Percentiles rank a stretch among this genome's conserved stretches.
These are phyloP conservation scores for Chrysomela aeneicollis DNA, from an alignment of 2,888 invertebrate species.

Conservation along the genomic window DNA sequence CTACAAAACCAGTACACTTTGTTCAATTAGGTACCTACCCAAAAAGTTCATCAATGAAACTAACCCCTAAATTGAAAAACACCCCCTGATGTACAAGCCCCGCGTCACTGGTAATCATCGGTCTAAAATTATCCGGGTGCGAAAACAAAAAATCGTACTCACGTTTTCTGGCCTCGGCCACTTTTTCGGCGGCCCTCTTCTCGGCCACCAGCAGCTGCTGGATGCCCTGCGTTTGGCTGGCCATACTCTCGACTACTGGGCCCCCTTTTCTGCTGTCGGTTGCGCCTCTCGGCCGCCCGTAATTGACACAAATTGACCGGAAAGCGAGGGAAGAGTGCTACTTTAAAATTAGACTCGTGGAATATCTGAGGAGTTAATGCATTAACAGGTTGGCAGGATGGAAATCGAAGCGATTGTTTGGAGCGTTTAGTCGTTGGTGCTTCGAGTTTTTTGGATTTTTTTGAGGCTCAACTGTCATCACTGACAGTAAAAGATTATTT, in stretches of 20 bases:
- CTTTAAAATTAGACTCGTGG: not conserved
- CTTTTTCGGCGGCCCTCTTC: constrained; percentile 62
- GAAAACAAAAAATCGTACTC: constrained; percentile 46
- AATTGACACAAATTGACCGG: not conserved
- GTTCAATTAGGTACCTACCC: too few relatives aligned
- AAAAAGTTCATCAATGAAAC: too few relatives aligned
- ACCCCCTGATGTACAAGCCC: too few relatives aligned
- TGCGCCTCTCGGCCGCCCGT: not conserved
- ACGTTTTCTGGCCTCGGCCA: constrained; percentile 62
- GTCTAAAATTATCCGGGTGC: too few relatives aligned
- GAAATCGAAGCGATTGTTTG: not conserved
- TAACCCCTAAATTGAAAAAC: too few relatives aligned
- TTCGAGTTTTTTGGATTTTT: too few relatives aligned
- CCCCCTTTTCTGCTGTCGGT: not conserved
- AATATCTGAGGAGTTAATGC: too few relatives aligned
- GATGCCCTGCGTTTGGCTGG: constrained; percentile 54
- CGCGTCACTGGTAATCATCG: too few relatives aligned
- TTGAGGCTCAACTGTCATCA: too few relatives aligned
- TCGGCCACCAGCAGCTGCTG: constrained; percentile 61
- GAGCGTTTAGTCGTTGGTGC: not conserved
- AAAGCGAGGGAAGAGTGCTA: not conserved
- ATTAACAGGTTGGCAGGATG: not conserved
- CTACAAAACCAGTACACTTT: too few relatives aligned
- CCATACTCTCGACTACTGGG: constrained; percentile 11
- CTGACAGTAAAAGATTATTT: too few relatives aligned